Base-by-base conservation (phyloP, 2,797 vertebrate genomes). In the Hylomyscus alleni region DNA sequence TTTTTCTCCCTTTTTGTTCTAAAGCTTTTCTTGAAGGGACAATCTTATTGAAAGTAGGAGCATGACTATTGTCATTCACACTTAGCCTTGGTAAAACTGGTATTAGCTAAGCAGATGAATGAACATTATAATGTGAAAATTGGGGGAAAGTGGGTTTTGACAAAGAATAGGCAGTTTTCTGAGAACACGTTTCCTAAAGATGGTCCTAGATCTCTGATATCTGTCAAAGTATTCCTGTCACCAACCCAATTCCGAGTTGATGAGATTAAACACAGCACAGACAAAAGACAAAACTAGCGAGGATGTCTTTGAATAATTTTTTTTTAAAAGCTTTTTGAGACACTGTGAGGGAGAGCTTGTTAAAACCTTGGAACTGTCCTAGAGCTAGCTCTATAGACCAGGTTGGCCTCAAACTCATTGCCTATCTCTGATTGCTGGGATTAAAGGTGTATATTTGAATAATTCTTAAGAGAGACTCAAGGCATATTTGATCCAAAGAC, bases 41-140 rank as follows among this genome's bases (percentile, higher is more conserved):
- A 69, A 84, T 90, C 56, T 93, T 62, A 34, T 76, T 60, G 90
- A 92, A 89, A 89, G 52, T 40, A 76, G 10, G 31, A 31, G 52
- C 60, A 69, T 56, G n/a, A 17, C 50, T 54, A 89, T 2, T 58
- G 6, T 19, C 31, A 52, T 76, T 90, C n/a, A 7, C 52, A 67
- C 58, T 67, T 73, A n/a, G 13, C 29, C 78, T 50, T 94, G 56
- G 19, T 82, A 56, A 20, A 83, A 12, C 10, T 77, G 13, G 60
- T 47, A 85, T 5, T 26, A 82, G 20, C 58, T 77, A 34, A 91
- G 34, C 40, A 17, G n/a, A 29, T 4, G 56, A 54, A 22, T 96
- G 78, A 82, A 34, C 20, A 14, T 44, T 17, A 52, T 17, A 52
- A 62, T 40, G 31, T 78, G n/a, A 67, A 88, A 82, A 80, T 11